Conservation (phyloP, 2,888 invertebrate genomes). For the Lobophora halterata region DNA sequence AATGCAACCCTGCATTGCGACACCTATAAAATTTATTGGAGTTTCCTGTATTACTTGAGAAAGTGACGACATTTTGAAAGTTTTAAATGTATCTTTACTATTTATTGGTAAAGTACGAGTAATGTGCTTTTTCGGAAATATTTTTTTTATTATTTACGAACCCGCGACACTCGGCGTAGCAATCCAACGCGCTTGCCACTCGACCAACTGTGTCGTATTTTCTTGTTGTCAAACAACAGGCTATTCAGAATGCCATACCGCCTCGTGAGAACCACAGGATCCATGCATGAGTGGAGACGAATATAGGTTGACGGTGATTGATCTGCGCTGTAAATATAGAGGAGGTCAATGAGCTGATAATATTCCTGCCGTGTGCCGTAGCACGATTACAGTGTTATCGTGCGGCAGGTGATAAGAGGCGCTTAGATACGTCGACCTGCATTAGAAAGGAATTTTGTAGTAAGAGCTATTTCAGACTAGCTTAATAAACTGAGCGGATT, state of each 20-base stretch:
- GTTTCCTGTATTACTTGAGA: conserved; percentile 1
- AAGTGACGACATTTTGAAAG: conserved; percentile 4
- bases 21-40: conserved; percentile 6
- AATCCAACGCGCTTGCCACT: too few species aligned
- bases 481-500: too few species aligned
- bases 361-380: conserved; percentile 4
- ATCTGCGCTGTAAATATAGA: conserved; percentile 13
- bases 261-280: too few species aligned
- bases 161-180: too few species aligned
- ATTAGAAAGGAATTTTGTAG: conserved; percentile 7
- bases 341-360: conserved; percentile 25
- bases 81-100: too few species aligned
- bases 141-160: too few species aligned
- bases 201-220: too few species aligned
- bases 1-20: conserved; percentile 3
- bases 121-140: too few species aligned
- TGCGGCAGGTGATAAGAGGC: conserved; percentile 24
- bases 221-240: too few species aligned
- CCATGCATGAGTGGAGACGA: too few species aligned
- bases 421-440: conserved; percentile 30
- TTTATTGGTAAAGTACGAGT: too few species aligned
- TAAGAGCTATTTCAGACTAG: not conserved
- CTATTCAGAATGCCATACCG: too few species aligned
- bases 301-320: conserved; percentile 13
- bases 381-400: conserved; percentile 23